phyloP scores from a whole-genome alignment of 1,140 invertebrate genomes.

The Ditylenchus dipsaci region DNA sequence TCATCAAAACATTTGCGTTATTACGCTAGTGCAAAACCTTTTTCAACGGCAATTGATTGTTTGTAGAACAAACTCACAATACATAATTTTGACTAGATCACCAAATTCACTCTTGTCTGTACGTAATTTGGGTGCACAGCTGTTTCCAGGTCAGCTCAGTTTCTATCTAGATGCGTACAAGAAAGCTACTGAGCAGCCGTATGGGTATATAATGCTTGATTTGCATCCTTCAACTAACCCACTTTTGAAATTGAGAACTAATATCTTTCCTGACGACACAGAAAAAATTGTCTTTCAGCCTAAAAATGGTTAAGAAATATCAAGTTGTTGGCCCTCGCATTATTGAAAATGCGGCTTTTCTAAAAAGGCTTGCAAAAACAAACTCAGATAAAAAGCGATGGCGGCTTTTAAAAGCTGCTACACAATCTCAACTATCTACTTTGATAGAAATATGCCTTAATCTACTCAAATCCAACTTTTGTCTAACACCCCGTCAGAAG shows the following conservation, averaged over 20 bases:
- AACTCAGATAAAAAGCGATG: background rate
- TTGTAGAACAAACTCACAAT: constrained; percentile 5
- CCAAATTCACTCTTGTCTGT: constrained; percentile 6
- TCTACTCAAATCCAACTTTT: background rate
- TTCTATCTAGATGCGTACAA: constrained; percentile 19
- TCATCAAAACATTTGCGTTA: background rate
- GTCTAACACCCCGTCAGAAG: constrained; percentile 1
- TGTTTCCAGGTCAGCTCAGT: constrained; percentile 17
- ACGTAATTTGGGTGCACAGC: constrained; percentile 4
- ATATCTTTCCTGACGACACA: constrained; percentile 17
- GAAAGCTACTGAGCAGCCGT: constrained; percentile 6
- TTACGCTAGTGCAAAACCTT: constrained; percentile 8
- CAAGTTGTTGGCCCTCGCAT: background rate
- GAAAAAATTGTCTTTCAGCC: background rate
- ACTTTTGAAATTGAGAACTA: background rate
- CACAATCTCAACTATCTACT: background rate
- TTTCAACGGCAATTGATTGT: constrained; percentile 14
- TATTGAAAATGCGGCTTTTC: background rate
- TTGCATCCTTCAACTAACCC: constrained; percentile 4
- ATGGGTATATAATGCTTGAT: constrained; percentile 24
- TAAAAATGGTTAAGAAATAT: background rate
- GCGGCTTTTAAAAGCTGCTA: background rate
- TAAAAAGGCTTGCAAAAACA: constrained; percentile 1
- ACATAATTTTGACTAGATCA: constrained; percentile 4
- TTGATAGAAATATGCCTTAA: constrained; percentile 14